Evolutionary conservation across 2,113 vertebrate species (phyloP).

Genomic region (Megaleporinus macrocephalus): DNA sequence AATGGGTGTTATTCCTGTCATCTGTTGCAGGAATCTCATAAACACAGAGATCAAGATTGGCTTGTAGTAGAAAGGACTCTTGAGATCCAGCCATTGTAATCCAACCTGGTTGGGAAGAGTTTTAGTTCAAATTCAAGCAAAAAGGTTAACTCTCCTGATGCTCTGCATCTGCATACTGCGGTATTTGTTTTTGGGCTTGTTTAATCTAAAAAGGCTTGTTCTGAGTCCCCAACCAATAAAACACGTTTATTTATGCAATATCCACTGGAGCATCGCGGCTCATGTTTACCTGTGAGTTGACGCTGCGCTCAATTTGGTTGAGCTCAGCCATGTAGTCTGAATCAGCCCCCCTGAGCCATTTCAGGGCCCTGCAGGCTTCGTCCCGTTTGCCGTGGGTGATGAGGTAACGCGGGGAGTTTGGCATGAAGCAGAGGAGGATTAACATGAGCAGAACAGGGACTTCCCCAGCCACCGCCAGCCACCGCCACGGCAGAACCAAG

Average conservation of each 20-base stretch:
- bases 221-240: not conserved
- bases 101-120: conserved; percentile 53
- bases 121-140: not conserved
- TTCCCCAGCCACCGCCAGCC: conserved; percentile 87
- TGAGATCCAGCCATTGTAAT: conserved; percentile 79
- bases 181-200: conserved; percentile 1
- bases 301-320: conserved; percentile 75
- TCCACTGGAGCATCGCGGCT: not conserved
- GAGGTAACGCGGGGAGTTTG: conserved; percentile 90
- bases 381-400: conserved; percentile 80
- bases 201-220: not conserved
- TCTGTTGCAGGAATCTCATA: conserved; percentile 96
- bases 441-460: conserved; percentile 84
- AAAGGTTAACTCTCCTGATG: not conserved
- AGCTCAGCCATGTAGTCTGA: conserved; percentile 78
- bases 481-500: conserved; percentile 87
- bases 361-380: conserved; percentile 77
- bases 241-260: not conserved
- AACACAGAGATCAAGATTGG: conserved; percentile 83
- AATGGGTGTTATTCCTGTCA: conserved; percentile 90
- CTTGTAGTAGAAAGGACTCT: conserved; percentile 79
- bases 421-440: conserved; percentile 87
- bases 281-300: conserved; percentile 73
- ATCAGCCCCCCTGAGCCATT: conserved; percentile 84
- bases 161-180: not conserved